Percentiles rank a stretch among this genome's conserved stretches.
phyloP scores from a whole-genome alignment of 2,797 vertebrate species.

The Phoxinus dragarum region DNA sequence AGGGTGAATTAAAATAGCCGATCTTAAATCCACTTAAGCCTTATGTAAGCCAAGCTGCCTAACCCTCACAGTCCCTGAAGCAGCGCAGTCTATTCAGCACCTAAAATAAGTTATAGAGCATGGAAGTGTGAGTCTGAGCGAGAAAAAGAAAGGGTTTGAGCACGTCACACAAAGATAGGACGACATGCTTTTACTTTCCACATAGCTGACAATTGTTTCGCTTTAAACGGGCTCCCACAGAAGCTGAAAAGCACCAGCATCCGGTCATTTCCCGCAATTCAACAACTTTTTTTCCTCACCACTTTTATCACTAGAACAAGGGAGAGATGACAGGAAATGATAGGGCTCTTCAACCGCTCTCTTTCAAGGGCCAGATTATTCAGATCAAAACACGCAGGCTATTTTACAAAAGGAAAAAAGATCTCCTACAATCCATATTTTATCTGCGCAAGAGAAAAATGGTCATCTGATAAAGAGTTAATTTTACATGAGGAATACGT shows the following conservation, averaged over 20 bases:
- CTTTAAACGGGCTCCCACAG: neutral
- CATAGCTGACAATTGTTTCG: neutral
- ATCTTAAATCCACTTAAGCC: slow-evolving; percentile 75
- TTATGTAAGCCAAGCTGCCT: slow-evolving; percentile 69
- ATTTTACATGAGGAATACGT: neutral
- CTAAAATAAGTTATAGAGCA: slow-evolving; percentile 18
- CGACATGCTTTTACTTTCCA: neutral
- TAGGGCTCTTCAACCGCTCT: neutral
- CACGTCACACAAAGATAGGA: neutral
- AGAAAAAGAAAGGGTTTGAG: slow-evolving; percentile 1
- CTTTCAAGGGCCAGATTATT: neutral
- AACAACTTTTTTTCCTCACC: neutral
- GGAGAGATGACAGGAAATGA: slow-evolving; percentile 15
- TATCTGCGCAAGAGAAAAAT: neutral
- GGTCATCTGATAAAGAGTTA: neutral
- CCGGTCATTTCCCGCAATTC: neutral
- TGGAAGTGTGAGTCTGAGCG: neutral
- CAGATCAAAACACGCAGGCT: neutral
- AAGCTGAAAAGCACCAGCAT: slow-evolving; percentile 6
- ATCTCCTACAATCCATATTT: neutral
- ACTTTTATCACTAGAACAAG: slow-evolving; percentile 17
- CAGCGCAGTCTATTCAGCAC: slow-evolving; percentile 23
- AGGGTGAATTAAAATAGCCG: slow-evolving; percentile 70
- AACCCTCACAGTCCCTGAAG: slow-evolving; percentile 52
- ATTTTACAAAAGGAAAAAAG: neutral